Evolutionary conservation across 2,797 vertebrate species (phyloP), one percentile per base, ranked within the genome.

Genomic region (Xiphophorus birchmanni): DNA sequence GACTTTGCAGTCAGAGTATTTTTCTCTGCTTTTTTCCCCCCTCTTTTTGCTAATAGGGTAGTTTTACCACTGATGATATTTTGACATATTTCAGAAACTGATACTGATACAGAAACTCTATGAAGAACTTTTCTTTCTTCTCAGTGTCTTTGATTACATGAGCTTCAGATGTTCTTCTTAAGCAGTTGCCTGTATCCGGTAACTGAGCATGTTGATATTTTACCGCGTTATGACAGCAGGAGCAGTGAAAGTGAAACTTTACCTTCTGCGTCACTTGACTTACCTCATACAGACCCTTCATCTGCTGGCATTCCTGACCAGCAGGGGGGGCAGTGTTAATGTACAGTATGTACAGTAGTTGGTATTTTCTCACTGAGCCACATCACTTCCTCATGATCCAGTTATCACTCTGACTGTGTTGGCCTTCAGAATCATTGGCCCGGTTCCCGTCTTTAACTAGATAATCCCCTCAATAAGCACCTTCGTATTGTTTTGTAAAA

Each of bases 301-400:
- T 89, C 84, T 86, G 73, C 60, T 84, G 73, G 78, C 84, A 82
- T 78, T 12, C 67, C 85, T 84, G 84, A 87, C 78, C 80, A 52
- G 73, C 81, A 32, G 32, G 32, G 74, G 60, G 42, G 75, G 81
- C 80, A 80, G 80, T 84, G 85, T 91, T 91, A 89, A 93, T 91
- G 82, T n/a, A n/a, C n/a, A n/a, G 83, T 86, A 88, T 87, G 76
- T 52, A 26, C 48, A 54, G 48, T 82, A 75, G 79, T 75, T 92
- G 81, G 83, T 92, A 87, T 94, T 91, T 92, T 88, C 84, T 77
- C 80, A 87, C 85, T 91, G 87, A 93, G 88, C 89, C 87, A 87
- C 85, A 91, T 90, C 87, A 92, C 78, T 88, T 84, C 74, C 85
- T 87, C 91, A 90, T 94, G 91, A 92, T 94, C 89, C 90, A 90